phyloP scores from a whole-genome alignment of 2,797 vertebrate species.

The Gymnoscopelus braueri region DNA sequence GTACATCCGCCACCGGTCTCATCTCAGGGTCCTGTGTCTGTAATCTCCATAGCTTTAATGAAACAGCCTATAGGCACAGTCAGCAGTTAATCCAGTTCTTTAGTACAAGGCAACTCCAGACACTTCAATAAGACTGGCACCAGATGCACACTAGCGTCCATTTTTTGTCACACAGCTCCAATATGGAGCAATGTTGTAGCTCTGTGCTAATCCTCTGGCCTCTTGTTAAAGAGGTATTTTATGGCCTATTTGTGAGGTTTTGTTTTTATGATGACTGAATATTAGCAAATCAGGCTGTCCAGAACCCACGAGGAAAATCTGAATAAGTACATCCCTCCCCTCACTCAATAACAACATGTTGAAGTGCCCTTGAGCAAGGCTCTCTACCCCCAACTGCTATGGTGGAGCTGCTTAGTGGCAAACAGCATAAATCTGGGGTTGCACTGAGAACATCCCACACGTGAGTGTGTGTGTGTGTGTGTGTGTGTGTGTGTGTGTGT shows the following conservation, averaged over 20 bases:
- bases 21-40: conserved; percentile 11
- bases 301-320: background rate
- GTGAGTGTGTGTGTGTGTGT: background rate
- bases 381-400: background rate
- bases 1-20: conserved; percentile 3
- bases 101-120: conserved; percentile 41
- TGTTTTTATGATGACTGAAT: conserved; percentile 49
- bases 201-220: conserved; percentile 17
- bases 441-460: conserved; percentile 16
- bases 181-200: conserved; percentile 9
- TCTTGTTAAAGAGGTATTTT: conserved; percentile 29
- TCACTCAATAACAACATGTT: background rate
- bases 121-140: conserved; percentile 39
- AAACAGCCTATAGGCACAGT: conserved; percentile 40
- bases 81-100: conserved; percentile 42
- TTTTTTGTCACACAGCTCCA: conserved; percentile 28
- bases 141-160: conserved; percentile 39
- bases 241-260: conserved; percentile 27
- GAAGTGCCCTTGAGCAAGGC: background rate
- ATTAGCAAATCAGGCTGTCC: conserved; percentile 23
- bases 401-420: background rate
- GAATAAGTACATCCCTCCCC: background rate
- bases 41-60: conserved; percentile 27
- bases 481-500: conserved; percentile 6
- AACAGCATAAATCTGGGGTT: background rate